Conservation (phyloP, 2,797 vertebrate species). For the Trachurus trachurus region DNA sequence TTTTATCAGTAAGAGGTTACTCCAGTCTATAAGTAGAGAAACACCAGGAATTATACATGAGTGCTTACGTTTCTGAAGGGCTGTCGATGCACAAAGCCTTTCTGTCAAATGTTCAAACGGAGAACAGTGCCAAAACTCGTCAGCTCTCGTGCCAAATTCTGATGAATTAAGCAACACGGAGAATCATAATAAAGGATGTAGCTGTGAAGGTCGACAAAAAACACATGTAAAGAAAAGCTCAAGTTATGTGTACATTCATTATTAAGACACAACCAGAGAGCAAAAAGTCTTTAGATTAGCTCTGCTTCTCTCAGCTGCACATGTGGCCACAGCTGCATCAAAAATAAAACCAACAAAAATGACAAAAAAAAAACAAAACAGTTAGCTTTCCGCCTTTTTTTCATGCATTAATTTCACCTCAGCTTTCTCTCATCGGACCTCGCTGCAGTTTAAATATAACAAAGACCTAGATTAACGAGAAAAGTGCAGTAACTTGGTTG, state of each 20-base stretch:
- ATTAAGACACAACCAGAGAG: constrained; percentile 27
- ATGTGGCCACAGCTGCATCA: constrained; percentile 32
- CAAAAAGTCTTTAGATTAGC: constrained; percentile 50
- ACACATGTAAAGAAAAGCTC: constrained; percentile 27
- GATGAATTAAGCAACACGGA: constrained; percentile 49
- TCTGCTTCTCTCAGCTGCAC: constrained; percentile 38
- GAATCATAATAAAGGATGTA: constrained; percentile 49
- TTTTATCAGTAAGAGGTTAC: constrained; percentile 59
- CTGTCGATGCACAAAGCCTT: constrained; percentile 60
- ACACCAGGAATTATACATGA: constrained; percentile 55
- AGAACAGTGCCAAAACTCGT: constrained; percentile 68
- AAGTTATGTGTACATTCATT: neutral
- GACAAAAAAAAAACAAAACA: neutral
- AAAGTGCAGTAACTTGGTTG: constrained; percentile 53
- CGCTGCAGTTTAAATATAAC: constrained; percentile 48
- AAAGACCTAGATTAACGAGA: constrained; percentile 40
- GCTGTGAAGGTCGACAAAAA: constrained; percentile 33
- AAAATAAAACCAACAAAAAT: neutral
- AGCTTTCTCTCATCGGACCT: constrained; percentile 52
- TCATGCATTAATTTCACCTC: constrained; percentile 38
- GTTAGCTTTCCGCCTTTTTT: constrained; percentile 42
- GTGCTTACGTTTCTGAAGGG: constrained; percentile 64
- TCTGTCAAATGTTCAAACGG: constrained; percentile 61
- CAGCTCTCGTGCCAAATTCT: constrained; percentile 69
- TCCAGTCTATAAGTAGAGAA: constrained; percentile 53